Conservation (phyloP, 2,113 vertebrate genomes). For the Melanerpes aurifrons region DNA sequence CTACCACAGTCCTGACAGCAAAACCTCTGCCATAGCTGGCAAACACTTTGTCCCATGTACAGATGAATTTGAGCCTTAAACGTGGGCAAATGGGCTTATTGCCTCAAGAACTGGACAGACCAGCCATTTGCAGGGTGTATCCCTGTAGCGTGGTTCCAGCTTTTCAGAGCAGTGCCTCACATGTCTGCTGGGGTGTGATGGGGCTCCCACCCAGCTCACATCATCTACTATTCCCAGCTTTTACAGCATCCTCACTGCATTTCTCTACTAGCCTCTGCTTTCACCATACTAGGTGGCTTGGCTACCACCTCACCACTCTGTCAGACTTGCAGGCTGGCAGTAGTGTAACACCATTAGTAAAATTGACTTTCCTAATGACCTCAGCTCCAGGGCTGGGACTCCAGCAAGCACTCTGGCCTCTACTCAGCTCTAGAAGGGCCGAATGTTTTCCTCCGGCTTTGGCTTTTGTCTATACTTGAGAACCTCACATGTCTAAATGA, state of each 20-base stretch:
- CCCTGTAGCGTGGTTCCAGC: background rate
- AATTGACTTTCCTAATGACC: background rate
- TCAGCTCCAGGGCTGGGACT: background rate
- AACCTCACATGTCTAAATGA: background rate
- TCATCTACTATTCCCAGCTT: background rate
- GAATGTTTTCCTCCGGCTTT: background rate
- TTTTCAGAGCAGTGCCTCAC: background rate
- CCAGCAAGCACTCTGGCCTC: background rate
- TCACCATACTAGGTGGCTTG: background rate
- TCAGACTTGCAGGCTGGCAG: background rate
- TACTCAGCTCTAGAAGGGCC: background rate
- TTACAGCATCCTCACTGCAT: background rate
- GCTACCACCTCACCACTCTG: background rate
- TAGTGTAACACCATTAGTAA: background rate
- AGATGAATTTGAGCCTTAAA: background rate
- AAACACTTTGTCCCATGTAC: accelerated
- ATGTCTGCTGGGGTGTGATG: background rate
- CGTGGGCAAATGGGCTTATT: background rate
- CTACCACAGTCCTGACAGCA: background rate
- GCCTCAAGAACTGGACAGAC: background rate
- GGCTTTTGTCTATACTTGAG: background rate
- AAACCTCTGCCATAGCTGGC: background rate
- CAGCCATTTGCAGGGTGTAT: background rate
- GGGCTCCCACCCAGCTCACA: background rate
- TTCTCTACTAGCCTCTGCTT: background rate